These are phyloP conservation scores for Stichopus chloronotus DNA, from an alignment of 35 echinoderm and acorn worm species.

Conservation along the genomic window DNA sequence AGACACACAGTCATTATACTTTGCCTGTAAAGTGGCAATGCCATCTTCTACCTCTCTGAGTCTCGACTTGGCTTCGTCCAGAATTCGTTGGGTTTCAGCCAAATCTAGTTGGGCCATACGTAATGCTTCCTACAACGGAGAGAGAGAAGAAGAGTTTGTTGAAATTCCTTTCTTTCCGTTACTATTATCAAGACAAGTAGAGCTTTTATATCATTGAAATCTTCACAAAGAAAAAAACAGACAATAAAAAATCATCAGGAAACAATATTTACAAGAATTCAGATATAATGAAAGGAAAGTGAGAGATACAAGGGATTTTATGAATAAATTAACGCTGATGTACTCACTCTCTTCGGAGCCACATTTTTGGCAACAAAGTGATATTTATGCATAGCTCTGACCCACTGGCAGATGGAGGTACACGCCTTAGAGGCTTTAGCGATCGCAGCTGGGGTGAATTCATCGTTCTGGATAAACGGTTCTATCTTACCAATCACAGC, in stretches of 20 bases:
- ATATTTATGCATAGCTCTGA: slow-evolving; percentile 96
- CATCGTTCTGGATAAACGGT: slow-evolving; percentile 93
- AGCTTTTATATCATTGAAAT: too few species aligned
- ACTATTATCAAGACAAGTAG: too few species aligned
- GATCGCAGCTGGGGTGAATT: slow-evolving; percentile 90
- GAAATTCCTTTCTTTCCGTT: too few species aligned
- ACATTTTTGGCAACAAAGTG: slow-evolving; percentile 98
- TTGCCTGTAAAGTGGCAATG: slow-evolving; percentile 95
- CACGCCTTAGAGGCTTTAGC: slow-evolving; percentile 96
- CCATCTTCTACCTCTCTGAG: slow-evolving; percentile 94
- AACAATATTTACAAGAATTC: too few species aligned
- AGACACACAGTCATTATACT: slow-evolving; percentile 93
- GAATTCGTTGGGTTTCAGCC: slow-evolving; percentile 87
- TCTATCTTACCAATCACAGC: slow-evolving; percentile 88
- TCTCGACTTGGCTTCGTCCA: slow-evolving; percentile 82
- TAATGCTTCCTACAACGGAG: slow-evolving; percentile 68
- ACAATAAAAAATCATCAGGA: too few species aligned
- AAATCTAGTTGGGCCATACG: slow-evolving; percentile 76
- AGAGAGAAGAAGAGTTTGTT: not conserved
- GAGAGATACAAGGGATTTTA: not conserved
- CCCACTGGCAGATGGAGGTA: slow-evolving; percentile 99
- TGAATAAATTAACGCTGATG: not conserved
- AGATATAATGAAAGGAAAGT: too few species aligned
- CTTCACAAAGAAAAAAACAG: too few species aligned
- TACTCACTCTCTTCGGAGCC: slow-evolving; percentile 93